Base-by-base conservation (phyloP, 1,140 invertebrate genomes). In the Coboldia fuscipes region DNA sequence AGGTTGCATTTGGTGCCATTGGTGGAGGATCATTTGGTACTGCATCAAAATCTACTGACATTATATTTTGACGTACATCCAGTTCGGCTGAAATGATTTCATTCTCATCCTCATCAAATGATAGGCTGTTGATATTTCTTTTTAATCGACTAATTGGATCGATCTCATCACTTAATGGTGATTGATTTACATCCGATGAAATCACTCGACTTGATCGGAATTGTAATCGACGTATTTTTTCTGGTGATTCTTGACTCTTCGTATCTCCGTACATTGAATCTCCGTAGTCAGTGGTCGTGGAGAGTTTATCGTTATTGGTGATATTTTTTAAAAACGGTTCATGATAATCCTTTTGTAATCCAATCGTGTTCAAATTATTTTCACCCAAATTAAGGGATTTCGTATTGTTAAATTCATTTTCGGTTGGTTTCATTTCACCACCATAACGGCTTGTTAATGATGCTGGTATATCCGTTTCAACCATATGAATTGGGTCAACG, bases 241-340 rank as follows among this genome's bases (percentile, higher is more conserved):
- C 12, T 29, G 27, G 27, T 35, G 22, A 5, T 35, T 26, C 15
- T 36, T 6, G 12, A 8, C 9, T 17, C 5, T 22, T 13, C 18
- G 28, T 7, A 31, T n/a, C n/a, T n/a, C n/a, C n/a, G n/a, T n/a
- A n/a, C n/a, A n/a, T n/a, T n/a, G n/a, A n/a, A n/a, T n/a, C n/a
- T n/a, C n/a, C n/a, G n/a, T n/a, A n/a, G n/a, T n/a, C n/a, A n/a
- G n/a, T n/a, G n/a, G n/a, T n/a, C n/a, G n/a, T n/a, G n/a, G n/a
- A n/a, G n/a, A n/a, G 3, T 35, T 52, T 52, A 12, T 53, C 50
- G 36, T 52, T 49, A 29, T 51, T 47, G 0, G 48, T 52, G 18
- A 39, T 39, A 36, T 52, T 51, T 7, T 23, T 12, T 23, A 12
- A 6, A 23, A 23, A 7, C 12, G 12, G 6, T 23, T n/a, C 33